phyloP scores from a whole-genome alignment of 2,797 vertebrate species.

The Gobionotothen gibberifrons region DNA sequence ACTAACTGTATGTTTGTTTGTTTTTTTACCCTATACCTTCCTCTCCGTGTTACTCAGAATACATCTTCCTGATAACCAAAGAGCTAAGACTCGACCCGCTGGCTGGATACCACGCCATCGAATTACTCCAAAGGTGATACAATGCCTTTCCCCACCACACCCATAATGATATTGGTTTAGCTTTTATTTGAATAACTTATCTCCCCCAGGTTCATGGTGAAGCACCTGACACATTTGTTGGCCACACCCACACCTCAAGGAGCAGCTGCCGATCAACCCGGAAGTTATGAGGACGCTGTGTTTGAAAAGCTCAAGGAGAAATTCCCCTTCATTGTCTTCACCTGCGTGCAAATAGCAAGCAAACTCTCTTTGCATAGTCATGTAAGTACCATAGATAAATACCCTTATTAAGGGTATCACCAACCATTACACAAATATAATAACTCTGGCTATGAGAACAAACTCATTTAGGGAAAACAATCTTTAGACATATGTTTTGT shows the following conservation, averaged over 20 bases:
- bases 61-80: conserved; percentile 87
- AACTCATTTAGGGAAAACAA: too few relatives aligned
- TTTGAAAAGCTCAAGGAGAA: conserved; percentile 80
- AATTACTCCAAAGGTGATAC: conserved; percentile 91
- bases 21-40: background rate
- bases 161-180: background rate
- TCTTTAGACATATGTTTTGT: too few relatives aligned
- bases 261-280: conserved; percentile 15
- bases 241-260: conserved; percentile 34
- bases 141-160: background rate
- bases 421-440: too few relatives aligned
- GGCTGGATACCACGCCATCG: conserved; percentile 89
- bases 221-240: conserved; percentile 82
- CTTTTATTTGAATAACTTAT: conserved; percentile 10
- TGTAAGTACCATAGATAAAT: conserved; percentile 74
- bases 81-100: conserved; percentile 87
- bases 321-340: conserved; percentile 87
- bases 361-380: conserved; percentile 89
- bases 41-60: conserved; percentile 80
- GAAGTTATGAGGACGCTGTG: conserved; percentile 70
- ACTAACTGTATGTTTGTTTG: background rate
- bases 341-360: conserved; percentile 93
- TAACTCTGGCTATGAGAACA: too few relatives aligned
- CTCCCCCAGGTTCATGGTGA: conserved; percentile 89
- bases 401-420: background rate